phyloP scores from a whole-genome alignment of 2,113 vertebrate species.

The Anarrhichthys ocellatus region DNA sequence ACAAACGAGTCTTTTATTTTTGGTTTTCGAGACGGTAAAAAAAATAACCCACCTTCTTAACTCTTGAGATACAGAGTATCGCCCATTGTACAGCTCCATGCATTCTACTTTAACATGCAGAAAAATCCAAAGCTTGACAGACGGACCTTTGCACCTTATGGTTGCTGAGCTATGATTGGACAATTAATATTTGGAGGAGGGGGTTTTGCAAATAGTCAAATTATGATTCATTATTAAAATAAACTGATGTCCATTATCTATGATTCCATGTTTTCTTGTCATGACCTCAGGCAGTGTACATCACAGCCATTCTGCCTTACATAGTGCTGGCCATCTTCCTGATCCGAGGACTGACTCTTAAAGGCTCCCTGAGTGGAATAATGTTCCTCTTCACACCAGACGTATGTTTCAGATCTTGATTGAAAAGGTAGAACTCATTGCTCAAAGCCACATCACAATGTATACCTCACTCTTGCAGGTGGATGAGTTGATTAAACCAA shows the following conservation, averaged over 20 bases:
- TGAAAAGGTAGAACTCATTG: background rate
- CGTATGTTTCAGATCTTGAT: conserved; percentile 74
- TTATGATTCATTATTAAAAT: too few species aligned
- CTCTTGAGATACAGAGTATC: background rate
- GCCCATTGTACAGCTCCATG: background rate
- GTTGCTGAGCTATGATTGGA: background rate
- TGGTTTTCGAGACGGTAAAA: too few species aligned
- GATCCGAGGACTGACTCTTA: conserved; percentile 90
- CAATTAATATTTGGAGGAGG: background rate
- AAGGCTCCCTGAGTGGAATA: conserved; percentile 88
- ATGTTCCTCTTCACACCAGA: conserved; percentile 91
- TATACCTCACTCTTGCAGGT: conserved; percentile 72
- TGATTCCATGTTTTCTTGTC: background rate
- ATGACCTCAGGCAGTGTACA: conserved; percentile 88
- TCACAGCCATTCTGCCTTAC: conserved; percentile 93
- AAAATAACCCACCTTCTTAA: background rate
- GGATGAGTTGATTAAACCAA: conserved; percentile 86
- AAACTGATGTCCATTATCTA: background rate
- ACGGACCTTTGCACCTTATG: background rate
- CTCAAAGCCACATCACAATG: background rate
- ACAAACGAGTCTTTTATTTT: background rate
- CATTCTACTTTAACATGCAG: background rate
- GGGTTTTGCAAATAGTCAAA: background rate
- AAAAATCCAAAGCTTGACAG: background rate
- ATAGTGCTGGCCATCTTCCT: conserved; percentile 92